These are phyloP conservation scores for Amniataba percoides DNA, from an alignment of 2,797 vertebrate genomes.

Conservation along the genomic window DNA sequence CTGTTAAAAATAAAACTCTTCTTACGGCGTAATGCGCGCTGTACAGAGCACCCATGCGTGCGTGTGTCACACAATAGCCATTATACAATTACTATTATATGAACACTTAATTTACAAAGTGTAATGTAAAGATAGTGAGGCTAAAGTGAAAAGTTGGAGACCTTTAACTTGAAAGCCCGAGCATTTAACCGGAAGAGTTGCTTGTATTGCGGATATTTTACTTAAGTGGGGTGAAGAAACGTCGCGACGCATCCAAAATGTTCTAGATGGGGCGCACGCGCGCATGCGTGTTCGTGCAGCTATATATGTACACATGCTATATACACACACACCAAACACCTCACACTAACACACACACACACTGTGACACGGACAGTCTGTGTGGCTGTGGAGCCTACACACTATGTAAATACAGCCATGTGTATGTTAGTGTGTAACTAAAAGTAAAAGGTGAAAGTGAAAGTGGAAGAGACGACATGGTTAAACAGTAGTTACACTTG, in stretches of 20 bases:
- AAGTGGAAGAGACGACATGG: not conserved
- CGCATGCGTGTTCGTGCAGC: constrained; percentile 54
- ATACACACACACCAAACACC: no score
- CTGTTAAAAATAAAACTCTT: constrained; percentile 28
- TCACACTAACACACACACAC: not conserved
- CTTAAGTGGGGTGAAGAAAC: constrained; percentile 32
- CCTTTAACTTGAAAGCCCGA: constrained; percentile 48
- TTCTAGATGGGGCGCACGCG: constrained; percentile 55
- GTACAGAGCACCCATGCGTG: not conserved
- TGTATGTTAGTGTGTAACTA: not conserved
- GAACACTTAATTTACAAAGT: accelerated
- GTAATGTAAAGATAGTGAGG: accelerated
- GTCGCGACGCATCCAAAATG: constrained; percentile 69
- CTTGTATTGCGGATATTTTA: accelerated
- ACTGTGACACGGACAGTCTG: not conserved
- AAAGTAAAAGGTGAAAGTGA: not conserved
- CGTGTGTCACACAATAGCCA: accelerated
- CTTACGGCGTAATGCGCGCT: accelerated
- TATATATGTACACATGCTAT: no score
- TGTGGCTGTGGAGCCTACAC: no score
- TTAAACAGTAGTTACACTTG: not conserved
- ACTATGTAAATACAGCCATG: not conserved
- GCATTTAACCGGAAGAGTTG: constrained; percentile 19
- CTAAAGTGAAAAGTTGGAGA: no score
- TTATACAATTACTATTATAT: accelerated